These are phyloP conservation scores for Loripinus fragilis DNA, from an alignment of 2,888 invertebrate genomes.

Conservation along the genomic window DNA sequence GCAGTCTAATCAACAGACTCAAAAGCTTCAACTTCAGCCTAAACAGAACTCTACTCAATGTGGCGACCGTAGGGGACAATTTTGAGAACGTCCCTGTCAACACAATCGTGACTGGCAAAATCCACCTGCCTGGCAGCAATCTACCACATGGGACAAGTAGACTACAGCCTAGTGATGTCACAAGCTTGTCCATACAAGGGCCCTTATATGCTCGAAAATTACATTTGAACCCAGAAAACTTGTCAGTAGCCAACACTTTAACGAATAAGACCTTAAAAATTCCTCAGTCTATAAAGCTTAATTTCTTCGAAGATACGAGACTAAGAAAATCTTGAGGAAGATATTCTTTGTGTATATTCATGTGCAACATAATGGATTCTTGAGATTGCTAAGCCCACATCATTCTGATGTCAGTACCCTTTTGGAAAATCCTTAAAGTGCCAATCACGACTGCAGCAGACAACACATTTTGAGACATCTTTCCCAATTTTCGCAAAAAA, in stretches of 20 bases:
- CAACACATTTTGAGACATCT: too few relatives aligned
- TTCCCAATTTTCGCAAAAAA: too few relatives aligned
- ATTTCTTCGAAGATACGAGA: not conserved
- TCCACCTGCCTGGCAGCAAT: too few relatives aligned
- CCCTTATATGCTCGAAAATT: not conserved
- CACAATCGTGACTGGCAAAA: not conserved
- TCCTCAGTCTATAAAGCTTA: not conserved
- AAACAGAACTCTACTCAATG: not conserved
- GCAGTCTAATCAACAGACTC: not conserved
- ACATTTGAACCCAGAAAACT: not conserved
- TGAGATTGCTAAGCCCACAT: not conserved
- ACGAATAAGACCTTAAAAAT: not conserved
- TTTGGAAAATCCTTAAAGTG: not conserved
- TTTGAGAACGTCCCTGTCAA: not conserved
- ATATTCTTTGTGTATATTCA: not conserved
- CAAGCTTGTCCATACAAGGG: not conserved
- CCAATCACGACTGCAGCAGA: too few relatives aligned
- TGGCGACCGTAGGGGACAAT: not conserved
- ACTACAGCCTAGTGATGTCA: not conserved
- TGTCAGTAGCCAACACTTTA: not conserved
- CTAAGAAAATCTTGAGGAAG: constrained; percentile 2
- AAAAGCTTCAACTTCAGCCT: not conserved
- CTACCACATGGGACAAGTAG: not conserved
- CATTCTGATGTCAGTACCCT: not conserved
- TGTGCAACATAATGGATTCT: constrained; percentile 1